Evolutionary conservation across 2,888 invertebrate genomes (phyloP).

Genomic region (Dromius quadrimaculatus): DNA sequence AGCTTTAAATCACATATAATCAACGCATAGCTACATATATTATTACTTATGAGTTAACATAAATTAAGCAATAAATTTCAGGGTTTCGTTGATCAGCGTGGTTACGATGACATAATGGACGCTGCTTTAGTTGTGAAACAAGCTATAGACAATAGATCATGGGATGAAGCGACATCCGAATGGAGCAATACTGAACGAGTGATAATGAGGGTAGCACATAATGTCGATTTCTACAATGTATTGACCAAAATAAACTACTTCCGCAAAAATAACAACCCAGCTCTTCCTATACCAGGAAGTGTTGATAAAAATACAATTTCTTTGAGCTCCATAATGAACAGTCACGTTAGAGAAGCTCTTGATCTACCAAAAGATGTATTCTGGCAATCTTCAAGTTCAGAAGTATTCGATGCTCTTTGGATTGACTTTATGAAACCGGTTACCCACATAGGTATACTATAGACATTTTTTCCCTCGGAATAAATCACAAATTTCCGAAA

Average conservation of each 20-base stretch:
- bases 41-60: slow-evolving; percentile 7
- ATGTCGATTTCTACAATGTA: slow-evolving; percentile 88
- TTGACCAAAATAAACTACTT: slow-evolving; percentile 66
- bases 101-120: slow-evolving; percentile 69
- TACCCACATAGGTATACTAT: slow-evolving; percentile 75
- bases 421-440: slow-evolving; percentile 88
- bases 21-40: too few relatives aligned
- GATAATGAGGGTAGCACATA: slow-evolving; percentile 72
- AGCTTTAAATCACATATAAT: too few relatives aligned
- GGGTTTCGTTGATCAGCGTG: slow-evolving; percentile 78
- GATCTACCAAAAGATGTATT: slow-evolving; percentile 73
- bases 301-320: slow-evolving; percentile 57
- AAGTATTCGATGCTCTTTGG: slow-evolving; percentile 72
- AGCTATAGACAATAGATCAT: slow-evolving; percentile 68
- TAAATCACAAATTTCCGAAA: too few relatives aligned
- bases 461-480: too few relatives aligned
- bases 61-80: too few relatives aligned
- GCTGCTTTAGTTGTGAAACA: slow-evolving; percentile 54
- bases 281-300: slow-evolving; percentile 23
- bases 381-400: slow-evolving; percentile 75
- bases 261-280: slow-evolving; percentile 9
- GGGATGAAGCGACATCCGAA: slow-evolving; percentile 71
- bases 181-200: slow-evolving; percentile 77
- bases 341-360: slow-evolving; percentile 75
- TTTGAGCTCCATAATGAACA: slow-evolving; percentile 77